These are phyloP conservation scores for Garra rufa DNA, from an alignment of 2,113 vertebrate genomes.

Conservation along the genomic window DNA sequence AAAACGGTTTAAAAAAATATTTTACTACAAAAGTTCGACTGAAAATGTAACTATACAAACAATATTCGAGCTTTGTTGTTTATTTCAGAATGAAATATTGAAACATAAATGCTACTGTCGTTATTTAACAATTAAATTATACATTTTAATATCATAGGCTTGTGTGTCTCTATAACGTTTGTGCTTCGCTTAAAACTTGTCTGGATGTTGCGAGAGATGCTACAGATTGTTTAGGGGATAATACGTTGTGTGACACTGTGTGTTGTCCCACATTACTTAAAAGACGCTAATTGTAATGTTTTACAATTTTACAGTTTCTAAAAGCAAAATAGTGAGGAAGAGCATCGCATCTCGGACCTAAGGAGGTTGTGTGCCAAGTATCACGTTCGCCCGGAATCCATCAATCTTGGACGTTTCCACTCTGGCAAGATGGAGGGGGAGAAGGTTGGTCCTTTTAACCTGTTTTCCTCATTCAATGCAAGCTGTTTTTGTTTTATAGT, in stretches of 20 bases:
- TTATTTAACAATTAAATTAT: not conserved
- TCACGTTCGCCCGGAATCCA: constrained; percentile 42
- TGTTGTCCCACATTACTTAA: not conserved
- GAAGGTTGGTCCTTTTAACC: constrained; percentile 58
- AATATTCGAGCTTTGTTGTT: not conserved
- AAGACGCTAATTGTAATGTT: not conserved
- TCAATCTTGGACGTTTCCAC: constrained; percentile 37
- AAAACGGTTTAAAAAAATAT: not conserved
- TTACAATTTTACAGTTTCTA: not conserved
- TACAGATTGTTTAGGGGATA: not conserved
- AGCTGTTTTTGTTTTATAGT: not conserved
- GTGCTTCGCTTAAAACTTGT: not conserved
- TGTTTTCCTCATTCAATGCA: not conserved
- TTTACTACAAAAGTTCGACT: not conserved
- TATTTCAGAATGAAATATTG: not conserved
- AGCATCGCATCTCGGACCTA: not conserved
- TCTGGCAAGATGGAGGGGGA: constrained; percentile 69
- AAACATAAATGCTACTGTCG: not conserved
- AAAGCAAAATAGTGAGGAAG: not conserved
- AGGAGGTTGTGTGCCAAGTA: constrained; percentile 23
- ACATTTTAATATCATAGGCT: not conserved
- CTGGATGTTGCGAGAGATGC: not conserved
- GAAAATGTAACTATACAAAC: not conserved
- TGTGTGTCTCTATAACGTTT: not conserved
- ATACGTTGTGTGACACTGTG: not conserved